These are phyloP conservation scores for Callocephalon fimbriatum DNA, from an alignment of 2,113 vertebrate species.

Conservation along the genomic window DNA sequence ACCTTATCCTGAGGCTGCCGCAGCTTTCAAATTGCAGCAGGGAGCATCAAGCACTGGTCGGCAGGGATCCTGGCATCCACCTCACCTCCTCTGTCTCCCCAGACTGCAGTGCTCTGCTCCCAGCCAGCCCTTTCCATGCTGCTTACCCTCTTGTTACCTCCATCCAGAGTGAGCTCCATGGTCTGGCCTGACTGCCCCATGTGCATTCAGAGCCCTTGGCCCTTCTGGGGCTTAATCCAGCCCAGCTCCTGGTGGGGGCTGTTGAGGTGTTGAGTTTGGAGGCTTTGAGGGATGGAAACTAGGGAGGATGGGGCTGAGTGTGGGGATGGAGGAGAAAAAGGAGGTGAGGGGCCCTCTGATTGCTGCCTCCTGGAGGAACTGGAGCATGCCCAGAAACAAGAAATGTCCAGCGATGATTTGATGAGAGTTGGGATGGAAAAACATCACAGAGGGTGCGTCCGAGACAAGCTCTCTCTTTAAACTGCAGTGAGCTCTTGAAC, in stretches of 20 bases:
- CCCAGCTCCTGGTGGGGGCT: not conserved
- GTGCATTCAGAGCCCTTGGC: not conserved
- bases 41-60: not conserved
- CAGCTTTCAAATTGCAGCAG: slow-evolving; percentile 17
- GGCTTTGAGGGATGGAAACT: not conserved
- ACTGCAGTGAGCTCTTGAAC: slow-evolving; percentile 22
- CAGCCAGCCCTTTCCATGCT: not conserved
- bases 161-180: not conserved
- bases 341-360: slow-evolving; percentile 17
- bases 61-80: not conserved
- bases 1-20: not conserved
- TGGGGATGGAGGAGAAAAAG: slow-evolving; percentile 38
- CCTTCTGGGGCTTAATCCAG: not conserved
- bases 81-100: not conserved
- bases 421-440: slow-evolving; percentile 55
- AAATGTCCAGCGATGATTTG: slow-evolving; percentile 57
- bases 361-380: slow-evolving; percentile 42
- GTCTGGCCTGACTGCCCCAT: not conserved
- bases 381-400: slow-evolving; percentile 70
- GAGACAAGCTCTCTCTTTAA: slow-evolving; percentile 31
- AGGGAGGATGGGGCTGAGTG: not conserved
- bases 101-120: not conserved
- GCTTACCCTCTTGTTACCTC: not conserved
- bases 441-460: slow-evolving; percentile 35
- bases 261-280: not conserved